Evolutionary conservation across 2,797 vertebrate species (phyloP).

Genomic region (Scolopax bukidnonensis): DNA sequence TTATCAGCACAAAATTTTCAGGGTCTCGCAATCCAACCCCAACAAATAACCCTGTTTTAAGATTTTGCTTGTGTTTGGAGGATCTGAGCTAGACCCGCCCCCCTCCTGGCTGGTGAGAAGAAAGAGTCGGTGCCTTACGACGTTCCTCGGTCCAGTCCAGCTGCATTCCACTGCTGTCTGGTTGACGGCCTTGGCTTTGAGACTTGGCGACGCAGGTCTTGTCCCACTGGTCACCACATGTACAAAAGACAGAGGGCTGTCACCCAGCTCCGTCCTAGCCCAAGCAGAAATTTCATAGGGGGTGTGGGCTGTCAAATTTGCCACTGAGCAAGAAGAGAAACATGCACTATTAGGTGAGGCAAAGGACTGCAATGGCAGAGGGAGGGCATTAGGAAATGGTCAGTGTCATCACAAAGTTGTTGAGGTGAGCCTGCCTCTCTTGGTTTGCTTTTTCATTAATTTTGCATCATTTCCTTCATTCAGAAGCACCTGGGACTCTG

Average conservation of each 20-base stretch:
- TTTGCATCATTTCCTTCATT: neutral
- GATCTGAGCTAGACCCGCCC: neutral
- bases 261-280: constrained; percentile 91
- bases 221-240: constrained; percentile 84
- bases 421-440: neutral
- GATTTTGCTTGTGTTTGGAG: neutral
- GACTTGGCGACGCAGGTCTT: constrained; percentile 82
- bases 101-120: neutral
- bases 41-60: neutral
- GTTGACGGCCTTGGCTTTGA: constrained; percentile 92
- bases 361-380: neutral
- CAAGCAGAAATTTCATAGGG: constrained; percentile 93
- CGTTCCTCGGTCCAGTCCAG: constrained; percentile 85
- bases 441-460: neutral
- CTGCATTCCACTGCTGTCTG: constrained; percentile 93
- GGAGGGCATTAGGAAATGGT: neutral
- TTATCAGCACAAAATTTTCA: neutral
- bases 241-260: constrained; percentile 90
- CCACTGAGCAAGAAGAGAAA: constrained; percentile 75
- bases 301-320: constrained; percentile 90
- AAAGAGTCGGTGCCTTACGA: constrained; percentile 75
- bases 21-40: neutral
- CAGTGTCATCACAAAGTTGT: neutral
- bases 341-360: neutral
- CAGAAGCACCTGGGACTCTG: neutral